Evolutionary conservation across 2,888 invertebrate genomes (phyloP), one percentile per base, ranked within the genome.

Genomic region (Ennomos fuscantarius): DNA sequence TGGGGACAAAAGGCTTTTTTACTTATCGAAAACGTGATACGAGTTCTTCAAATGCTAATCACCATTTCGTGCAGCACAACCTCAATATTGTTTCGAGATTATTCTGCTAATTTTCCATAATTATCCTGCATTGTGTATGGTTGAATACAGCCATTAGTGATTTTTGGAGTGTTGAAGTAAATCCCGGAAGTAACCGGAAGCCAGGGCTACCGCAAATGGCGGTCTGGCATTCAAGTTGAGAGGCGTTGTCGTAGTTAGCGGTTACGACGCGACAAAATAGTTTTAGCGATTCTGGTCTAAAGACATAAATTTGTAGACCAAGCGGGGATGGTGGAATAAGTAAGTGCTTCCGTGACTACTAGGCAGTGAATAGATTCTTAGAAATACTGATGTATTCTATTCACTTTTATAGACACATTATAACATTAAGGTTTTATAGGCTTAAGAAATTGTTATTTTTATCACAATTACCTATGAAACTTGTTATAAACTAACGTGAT

Each of bases 241-340:
- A 65, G 71, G 77, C 75, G 53, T 78, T 79, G 78, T 62, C 66
- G 72, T 66, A 78, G 80, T 81, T 84, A 79, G 82, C 72, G 79
- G 80, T 78, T 77, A 73, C 70, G 70, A 68, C 61, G 68, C 76
- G 73, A 74, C 78, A 73, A 78, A 75, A 75, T 78, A 66, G 66
- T 62, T 67, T 60, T 45, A 55, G 63, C 53, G 62, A 63, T 65
- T 64, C 49, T 40, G 54, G 57, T 53, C 62, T 60, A n/a, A 37
- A 54, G 54, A 56, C 55, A 63, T 60, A n/a, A 37, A 54, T 24
- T 11, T n/a, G 11, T 13, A 52, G 12, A 40, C n/a, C 34, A 34
- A 35, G 5, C 24, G 24, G 56, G 31, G 41, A 31, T 12, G 10
- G n/a, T 12, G 13, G 13, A 15, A 15, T 40, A 40, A 24, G 41